Evolutionary conservation across 2,113 vertebrate genomes (phyloP).

Genomic region (Mugil cephalus): DNA sequence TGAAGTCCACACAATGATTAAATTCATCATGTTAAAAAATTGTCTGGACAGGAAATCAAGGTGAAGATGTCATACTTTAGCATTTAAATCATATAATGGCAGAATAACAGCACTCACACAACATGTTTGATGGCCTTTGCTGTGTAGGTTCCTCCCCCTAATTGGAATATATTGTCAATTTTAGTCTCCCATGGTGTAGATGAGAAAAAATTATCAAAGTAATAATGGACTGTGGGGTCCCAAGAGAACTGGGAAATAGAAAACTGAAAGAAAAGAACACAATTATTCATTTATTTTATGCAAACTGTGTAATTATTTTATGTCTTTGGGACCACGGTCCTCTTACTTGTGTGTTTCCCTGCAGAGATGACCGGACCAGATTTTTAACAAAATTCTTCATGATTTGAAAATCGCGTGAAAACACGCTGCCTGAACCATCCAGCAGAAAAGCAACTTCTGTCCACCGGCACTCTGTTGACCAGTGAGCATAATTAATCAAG

Average conservation of each 20-base stretch:
- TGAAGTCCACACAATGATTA: too few relatives aligned
- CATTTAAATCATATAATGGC: neutral
- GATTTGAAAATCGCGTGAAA: rapidly evolving
- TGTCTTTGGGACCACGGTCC: neutral
- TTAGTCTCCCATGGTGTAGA: neutral
- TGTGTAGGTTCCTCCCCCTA: neutral
- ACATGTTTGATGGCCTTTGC: conserved; percentile 47
- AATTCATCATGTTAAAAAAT: too few relatives aligned
- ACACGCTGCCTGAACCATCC: conserved; percentile 79
- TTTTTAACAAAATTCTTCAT: conserved; percentile 78
- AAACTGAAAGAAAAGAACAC: conserved; percentile 70
- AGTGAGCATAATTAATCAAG: neutral
- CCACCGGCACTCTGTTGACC: conserved; percentile 66
- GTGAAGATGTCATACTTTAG: neutral
- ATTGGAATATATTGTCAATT: neutral
- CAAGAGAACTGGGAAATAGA: conserved; percentile 64
- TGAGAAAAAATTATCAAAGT: conserved; percentile 38
- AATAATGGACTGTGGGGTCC: rapidly evolving
- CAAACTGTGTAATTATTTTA: neutral
- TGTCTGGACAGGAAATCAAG: neutral
- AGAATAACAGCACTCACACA: conserved; percentile 64
- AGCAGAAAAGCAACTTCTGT: conserved; percentile 81
- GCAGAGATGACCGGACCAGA: conserved; percentile 41
- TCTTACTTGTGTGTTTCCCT: conserved; percentile 50
- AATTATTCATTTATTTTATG: neutral